A percentile compares a stretch with the other conserved stretches of the same genome.
Evolutionary conservation across 2,888 invertebrate species (phyloP).

Genomic region (Xestia c-nigrum): DNA sequence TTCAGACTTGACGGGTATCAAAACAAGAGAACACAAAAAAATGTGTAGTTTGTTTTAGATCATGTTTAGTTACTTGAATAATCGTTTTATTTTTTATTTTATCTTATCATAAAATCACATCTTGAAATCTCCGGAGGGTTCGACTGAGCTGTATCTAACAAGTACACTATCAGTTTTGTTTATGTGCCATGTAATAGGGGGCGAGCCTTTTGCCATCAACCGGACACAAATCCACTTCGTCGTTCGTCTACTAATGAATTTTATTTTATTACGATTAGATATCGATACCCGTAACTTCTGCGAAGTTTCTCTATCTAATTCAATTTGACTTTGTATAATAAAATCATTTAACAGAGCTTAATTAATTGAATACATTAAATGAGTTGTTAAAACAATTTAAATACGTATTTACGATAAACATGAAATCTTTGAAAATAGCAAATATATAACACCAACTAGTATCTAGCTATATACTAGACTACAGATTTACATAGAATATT

Average conservation of each 20-base stretch:
- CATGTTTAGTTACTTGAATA: neutral
- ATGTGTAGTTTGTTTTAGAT: neutral
- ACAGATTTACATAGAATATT: conserved; percentile 48
- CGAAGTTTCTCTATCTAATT: neutral
- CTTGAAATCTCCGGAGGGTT: neutral
- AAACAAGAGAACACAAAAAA: neutral
- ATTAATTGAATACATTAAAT: conserved; percentile 14
- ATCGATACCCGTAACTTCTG: neutral
- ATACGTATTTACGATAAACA: conserved; percentile 11
- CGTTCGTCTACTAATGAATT: neutral
- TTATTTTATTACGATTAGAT: neutral
- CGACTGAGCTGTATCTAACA: neutral
- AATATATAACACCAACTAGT: conserved; percentile 51
- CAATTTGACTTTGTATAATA: neutral
- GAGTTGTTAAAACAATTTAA: conserved; percentile 10
- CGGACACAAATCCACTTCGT: neutral
- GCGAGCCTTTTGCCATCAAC: neutral
- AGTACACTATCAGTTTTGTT: neutral
- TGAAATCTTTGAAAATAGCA: conserved; percentile 34
- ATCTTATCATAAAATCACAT: neutral
- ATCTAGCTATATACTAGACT: conserved; percentile 47
- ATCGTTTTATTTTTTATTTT: neutral
- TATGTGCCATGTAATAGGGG: neutral
- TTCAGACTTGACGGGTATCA: neutral
- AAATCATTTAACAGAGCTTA: conserved; percentile 4